These are phyloP conservation scores for Thumatha senex DNA, from an alignment of 2,888 invertebrate genomes.

Conservation along the genomic window DNA sequence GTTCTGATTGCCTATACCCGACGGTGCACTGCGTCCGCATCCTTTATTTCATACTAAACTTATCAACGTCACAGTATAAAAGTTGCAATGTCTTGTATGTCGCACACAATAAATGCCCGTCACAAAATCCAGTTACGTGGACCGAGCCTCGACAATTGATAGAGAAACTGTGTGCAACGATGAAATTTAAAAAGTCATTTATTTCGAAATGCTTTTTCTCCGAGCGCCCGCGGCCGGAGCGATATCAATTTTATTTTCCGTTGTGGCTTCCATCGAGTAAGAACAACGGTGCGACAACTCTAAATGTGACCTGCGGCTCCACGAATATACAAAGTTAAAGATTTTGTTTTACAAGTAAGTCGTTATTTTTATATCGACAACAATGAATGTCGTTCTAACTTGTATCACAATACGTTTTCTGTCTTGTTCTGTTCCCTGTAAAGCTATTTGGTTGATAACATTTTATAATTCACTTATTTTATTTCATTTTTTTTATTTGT, in stretches of 20 bases:
- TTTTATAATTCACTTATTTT: background rate
- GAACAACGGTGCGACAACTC: conserved; percentile 45
- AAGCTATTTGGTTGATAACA: background rate
- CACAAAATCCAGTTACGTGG: conserved; percentile 77
- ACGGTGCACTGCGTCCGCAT: conserved; percentile 42
- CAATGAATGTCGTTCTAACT: conserved; percentile 32
- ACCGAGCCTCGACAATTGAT: conserved; percentile 81
- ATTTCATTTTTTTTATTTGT: background rate
- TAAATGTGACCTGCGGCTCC: conserved; percentile 37
- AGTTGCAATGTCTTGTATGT: conserved; percentile 72
- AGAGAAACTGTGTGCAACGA: conserved; percentile 83
- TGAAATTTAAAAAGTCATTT: conserved; percentile 84
- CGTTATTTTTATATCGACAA: conserved; percentile 36
- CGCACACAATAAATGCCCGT: conserved; percentile 79
- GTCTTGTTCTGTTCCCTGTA: conserved; percentile 5
- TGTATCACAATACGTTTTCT: conserved; percentile 19
- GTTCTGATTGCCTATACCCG: conserved; percentile 54
- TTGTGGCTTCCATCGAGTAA: conserved; percentile 65
- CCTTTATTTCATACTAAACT: conserved; percentile 50
- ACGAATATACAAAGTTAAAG: conserved; percentile 32
- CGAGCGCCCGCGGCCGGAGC: conserved; percentile 73
- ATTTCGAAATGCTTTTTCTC: conserved; percentile 83
- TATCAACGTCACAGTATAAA: conserved; percentile 58
- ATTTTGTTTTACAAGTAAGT: conserved; percentile 33
- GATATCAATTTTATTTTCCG: conserved; percentile 82